These are phyloP conservation scores for Anticlea derivata DNA, from an alignment of 2,888 invertebrate genomes.

Conservation along the genomic window DNA sequence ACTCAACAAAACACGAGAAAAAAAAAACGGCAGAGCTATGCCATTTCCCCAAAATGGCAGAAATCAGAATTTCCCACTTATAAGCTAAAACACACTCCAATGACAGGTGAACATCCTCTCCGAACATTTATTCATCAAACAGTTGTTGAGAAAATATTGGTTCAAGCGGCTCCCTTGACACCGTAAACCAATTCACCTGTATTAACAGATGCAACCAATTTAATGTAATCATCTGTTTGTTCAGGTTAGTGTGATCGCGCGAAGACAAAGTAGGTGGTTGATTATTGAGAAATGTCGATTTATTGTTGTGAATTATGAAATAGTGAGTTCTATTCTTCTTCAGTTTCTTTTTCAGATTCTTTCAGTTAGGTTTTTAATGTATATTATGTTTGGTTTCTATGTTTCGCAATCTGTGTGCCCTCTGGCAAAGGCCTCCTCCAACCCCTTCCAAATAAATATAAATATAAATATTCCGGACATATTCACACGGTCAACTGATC, in stretches of 20 bases:
- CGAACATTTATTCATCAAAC: not conserved
- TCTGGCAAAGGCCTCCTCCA: too few relatives aligned
- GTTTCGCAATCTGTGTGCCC: too few relatives aligned
- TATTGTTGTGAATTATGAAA: slow-evolving; percentile 6
- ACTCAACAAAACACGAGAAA: too few relatives aligned
- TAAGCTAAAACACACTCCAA: too few relatives aligned
- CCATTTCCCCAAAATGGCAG: too few relatives aligned
- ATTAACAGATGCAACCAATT: slow-evolving; percentile 9
- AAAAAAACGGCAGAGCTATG: too few relatives aligned
- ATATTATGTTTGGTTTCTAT: too few relatives aligned
- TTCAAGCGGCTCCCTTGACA: slow-evolving; percentile 25
- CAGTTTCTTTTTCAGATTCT: not conserved
- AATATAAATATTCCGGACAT: too few relatives aligned
- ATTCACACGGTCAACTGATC: too few relatives aligned
- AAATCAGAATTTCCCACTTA: too few relatives aligned
- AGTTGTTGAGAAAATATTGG: slow-evolving; percentile 2
- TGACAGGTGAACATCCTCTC: slow-evolving; percentile 4
- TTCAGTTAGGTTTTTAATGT: too few relatives aligned
- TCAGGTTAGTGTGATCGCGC: slow-evolving; percentile 13
- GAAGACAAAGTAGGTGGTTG: not conserved
- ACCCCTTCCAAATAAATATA: too few relatives aligned
- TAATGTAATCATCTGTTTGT: slow-evolving; percentile 16
- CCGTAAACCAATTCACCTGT: slow-evolving; percentile 25
- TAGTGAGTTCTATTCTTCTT: slow-evolving; percentile 3
- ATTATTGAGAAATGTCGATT: slow-evolving; percentile 1